Percentiles rank a stretch among this genome's conserved stretches.
phyloP scores from a whole-genome alignment of 2,797 vertebrate genomes.

The Lates japonicus region DNA sequence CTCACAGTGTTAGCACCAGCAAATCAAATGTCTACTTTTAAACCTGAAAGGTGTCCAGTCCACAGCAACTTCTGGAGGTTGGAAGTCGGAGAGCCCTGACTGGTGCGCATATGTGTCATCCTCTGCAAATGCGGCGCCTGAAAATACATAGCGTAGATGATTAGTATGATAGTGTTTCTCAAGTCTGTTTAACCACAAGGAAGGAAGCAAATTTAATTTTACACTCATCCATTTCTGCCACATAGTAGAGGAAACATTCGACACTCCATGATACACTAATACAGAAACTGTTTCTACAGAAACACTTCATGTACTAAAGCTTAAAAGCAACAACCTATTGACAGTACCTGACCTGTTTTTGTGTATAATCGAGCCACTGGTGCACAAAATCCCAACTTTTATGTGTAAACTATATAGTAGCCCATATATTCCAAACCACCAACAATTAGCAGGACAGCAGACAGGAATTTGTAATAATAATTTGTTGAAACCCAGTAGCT shows the following conservation, averaged over 20 bases:
- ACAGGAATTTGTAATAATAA: background rate
- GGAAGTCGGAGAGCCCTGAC: constrained; percentile 99
- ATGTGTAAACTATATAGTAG: background rate
- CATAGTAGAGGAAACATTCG: background rate
- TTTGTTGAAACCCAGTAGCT: background rate
- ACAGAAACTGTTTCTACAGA: background rate
- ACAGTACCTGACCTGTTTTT: background rate
- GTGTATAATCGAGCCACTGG: background rate
- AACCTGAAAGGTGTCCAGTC: constrained; percentile 99
- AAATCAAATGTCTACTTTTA: constrained; percentile 99
- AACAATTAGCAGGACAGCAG: background rate
- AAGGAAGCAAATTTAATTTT: background rate
- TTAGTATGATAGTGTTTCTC: background rate
- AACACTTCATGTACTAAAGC: background rate
- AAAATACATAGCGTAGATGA: background rate
- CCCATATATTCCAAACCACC: background rate
- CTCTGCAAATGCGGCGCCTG: constrained; percentile 95
- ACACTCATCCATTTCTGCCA: background rate
- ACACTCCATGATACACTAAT: background rate
- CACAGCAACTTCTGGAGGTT: constrained; percentile 98
- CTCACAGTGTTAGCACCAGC: constrained; percentile 99
- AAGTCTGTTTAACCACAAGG: background rate
- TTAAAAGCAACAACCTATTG: background rate
- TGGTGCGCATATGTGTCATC: constrained; percentile 98
- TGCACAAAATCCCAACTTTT: background rate